A percentile compares a stretch with the other conserved stretches of the same genome.
Conservation (phyloP, 2,888 invertebrate genomes). For the Athalia cordata region DNA sequence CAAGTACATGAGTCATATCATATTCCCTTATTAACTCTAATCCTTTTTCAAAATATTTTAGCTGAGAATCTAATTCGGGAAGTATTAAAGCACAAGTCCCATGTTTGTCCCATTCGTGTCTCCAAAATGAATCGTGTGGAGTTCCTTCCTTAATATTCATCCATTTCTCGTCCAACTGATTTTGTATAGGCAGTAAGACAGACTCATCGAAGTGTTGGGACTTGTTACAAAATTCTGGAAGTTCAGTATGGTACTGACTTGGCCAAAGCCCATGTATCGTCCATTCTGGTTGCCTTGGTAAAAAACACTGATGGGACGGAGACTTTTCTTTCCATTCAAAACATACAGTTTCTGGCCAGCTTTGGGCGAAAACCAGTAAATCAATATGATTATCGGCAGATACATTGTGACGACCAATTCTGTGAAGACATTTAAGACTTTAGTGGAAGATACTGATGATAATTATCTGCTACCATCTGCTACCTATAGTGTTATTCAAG, state of each 20-base stretch:
- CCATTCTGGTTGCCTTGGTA: constrained; percentile 82
- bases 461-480: too few species aligned
- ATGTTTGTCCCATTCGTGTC: constrained; percentile 89
- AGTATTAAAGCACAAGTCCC: constrained; percentile 84
- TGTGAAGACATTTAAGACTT: too few species aligned
- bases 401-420: not conserved
- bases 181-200: constrained; percentile 77
- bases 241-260: constrained; percentile 79
- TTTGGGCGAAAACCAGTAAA: constrained; percentile 86
- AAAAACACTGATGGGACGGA: constrained; percentile 77
- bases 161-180: constrained; percentile 80
- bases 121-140: constrained; percentile 79
- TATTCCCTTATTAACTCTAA: constrained; percentile 78
- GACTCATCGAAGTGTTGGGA: constrained; percentile 81
- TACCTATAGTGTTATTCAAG: too few species aligned
- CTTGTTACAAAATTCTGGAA: constrained; percentile 84
- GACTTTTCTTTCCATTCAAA: constrained; percentile 81
- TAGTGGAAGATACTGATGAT: too few species aligned
- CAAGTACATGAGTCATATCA: constrained; percentile 79
- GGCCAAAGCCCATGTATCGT: constrained; percentile 92
- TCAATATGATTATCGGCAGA: constrained; percentile 78
- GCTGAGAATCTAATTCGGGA: constrained; percentile 77
- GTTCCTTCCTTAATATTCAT: constrained; percentile 81
- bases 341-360: constrained; percentile 86
- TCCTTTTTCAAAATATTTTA: constrained; percentile 82